phyloP scores from a whole-genome alignment of 35 echinoderm and acorn worm species.

The Ophiothrix spiculata region DNA sequence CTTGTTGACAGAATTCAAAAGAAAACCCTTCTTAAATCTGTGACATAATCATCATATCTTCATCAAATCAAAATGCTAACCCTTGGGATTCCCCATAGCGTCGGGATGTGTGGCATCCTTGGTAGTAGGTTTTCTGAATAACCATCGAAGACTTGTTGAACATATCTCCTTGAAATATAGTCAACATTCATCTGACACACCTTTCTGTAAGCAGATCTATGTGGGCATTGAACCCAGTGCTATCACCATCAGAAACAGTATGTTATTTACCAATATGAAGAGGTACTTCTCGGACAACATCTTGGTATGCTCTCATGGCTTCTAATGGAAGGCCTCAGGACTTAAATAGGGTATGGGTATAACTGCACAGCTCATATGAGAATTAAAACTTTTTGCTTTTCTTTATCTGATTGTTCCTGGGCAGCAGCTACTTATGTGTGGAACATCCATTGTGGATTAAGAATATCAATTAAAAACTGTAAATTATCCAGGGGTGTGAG shows the following conservation, averaged over 20 bases:
- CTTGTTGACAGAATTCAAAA: constrained; percentile 37
- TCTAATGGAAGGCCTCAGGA: neutral
- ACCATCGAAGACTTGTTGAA: constrained; percentile 55
- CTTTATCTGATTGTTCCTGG: neutral
- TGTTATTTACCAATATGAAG: constrained; percentile 30
- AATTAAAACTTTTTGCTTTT: constrained; percentile 40
- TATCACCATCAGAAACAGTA: constrained; percentile 74
- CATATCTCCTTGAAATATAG: constrained; percentile 19
- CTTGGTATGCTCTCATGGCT: constrained; percentile 38
- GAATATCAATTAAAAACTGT: too few species aligned
- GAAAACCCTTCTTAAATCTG: constrained; percentile 62
- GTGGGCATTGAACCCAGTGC: constrained; percentile 53
- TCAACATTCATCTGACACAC: constrained; percentile 2
- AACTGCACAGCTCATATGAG: constrained; percentile 74
- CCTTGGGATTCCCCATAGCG: constrained; percentile 3
- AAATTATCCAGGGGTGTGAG: too few species aligned
- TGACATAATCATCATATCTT: constrained; percentile 21
- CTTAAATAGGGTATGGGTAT: constrained; percentile 71
- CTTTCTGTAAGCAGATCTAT: constrained; percentile 22
- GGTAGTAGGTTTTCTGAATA: constrained; percentile 26
- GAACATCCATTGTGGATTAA: constrained; percentile 75
- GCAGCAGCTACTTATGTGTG: constrained; percentile 44
- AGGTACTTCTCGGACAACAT: neutral
- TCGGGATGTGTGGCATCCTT: constrained; percentile 36
- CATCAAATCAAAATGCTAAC: constrained; percentile 20